Evolutionary conservation across 2,797 vertebrate genomes (phyloP).

Genomic region (Poecilia velifera): DNA sequence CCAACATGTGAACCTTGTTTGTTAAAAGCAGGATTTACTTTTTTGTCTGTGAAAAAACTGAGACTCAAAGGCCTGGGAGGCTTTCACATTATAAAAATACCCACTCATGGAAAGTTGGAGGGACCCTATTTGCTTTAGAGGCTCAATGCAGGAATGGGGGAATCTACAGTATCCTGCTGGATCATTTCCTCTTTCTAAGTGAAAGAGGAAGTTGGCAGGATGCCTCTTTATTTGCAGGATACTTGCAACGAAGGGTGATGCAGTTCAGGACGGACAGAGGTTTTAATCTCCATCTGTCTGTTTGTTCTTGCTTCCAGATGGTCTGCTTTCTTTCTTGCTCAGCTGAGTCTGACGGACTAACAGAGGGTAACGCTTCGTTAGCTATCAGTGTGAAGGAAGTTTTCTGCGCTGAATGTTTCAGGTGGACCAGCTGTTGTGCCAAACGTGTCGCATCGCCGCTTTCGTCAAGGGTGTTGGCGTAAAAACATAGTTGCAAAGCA

Average conservation of each 20-base stretch:
- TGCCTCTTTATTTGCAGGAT: background rate
- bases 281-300: conserved; percentile 11
- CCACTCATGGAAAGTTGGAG: background rate
- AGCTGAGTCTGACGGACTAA: conserved; percentile 1
- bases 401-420: background rate
- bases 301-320: background rate
- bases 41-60: background rate
- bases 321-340: background rate
- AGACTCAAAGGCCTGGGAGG: background rate
- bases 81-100: background rate
- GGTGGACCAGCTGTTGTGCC: conserved; percentile 3
- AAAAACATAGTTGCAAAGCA: background rate
- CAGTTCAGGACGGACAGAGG: background rate
- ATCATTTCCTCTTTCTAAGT: background rate
- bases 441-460: background rate
- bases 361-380: background rate
- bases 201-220: background rate
- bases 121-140: background rate
- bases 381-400: background rate
- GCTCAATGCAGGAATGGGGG: background rate
- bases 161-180: background rate
- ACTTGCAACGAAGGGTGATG: background rate
- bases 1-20: background rate
- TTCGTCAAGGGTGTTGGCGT: background rate
- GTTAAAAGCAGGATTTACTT: background rate